Evolutionary conservation across 2,888 invertebrate species (phyloP).

Genomic region (Panopea generosa): DNA sequence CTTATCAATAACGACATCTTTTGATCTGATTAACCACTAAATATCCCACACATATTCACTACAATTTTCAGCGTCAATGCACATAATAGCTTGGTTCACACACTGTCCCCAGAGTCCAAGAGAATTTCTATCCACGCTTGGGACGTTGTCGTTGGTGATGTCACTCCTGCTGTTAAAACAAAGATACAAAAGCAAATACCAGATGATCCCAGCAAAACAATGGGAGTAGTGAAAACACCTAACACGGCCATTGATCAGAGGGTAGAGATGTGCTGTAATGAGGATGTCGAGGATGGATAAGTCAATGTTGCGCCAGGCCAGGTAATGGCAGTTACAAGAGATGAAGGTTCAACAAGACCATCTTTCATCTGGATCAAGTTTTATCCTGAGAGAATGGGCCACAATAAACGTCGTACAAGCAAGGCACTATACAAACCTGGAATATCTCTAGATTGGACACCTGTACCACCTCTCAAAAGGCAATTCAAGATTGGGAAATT

Average conservation of each 20-base stretch:
- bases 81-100: slow-evolving; percentile 23
- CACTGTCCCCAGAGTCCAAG: not conserved
- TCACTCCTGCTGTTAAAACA: not conserved
- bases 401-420: not conserved
- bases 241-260: slow-evolving; percentile 25
- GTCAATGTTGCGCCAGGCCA: slow-evolving; percentile 38
- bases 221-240: slow-evolving; percentile 7
- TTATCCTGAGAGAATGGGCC: slow-evolving; percentile 1
- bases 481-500: slow-evolving; percentile 44
- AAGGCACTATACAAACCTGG: slow-evolving; percentile 14
- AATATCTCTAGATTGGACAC: slow-evolving; percentile 18
- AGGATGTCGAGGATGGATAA: slow-evolving; percentile 52
- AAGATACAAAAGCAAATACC: slow-evolving; percentile 8
- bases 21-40: slow-evolving; percentile 7
- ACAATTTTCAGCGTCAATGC: slow-evolving; percentile 19
- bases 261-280: slow-evolving; percentile 36
- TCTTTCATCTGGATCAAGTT: slow-evolving; percentile 9
- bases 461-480: slow-evolving; percentile 26
- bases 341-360: not conserved
- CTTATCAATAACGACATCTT: not conserved
- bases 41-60: slow-evolving; percentile 20
- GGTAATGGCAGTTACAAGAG: slow-evolving; percentile 9
- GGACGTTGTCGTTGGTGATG: slow-evolving; percentile 14
- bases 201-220: slow-evolving; percentile 2
- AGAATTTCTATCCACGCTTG: not conserved